Evolutionary conservation across 2,888 invertebrate genomes (phyloP), one percentile per base, ranked within the genome.

Genomic region (Drosophila rellima): DNA sequence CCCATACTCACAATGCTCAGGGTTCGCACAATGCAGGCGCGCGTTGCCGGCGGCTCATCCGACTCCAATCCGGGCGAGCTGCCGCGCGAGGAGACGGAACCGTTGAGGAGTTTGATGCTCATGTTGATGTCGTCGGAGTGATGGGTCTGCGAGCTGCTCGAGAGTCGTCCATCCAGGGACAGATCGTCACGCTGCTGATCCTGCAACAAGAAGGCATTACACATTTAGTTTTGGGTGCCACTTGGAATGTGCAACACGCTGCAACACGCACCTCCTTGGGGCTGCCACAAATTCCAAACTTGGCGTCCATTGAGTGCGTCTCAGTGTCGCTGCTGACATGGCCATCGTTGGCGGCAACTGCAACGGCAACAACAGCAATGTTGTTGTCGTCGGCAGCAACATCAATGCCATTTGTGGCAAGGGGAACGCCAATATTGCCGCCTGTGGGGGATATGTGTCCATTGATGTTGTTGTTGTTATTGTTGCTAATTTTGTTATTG

Each of bases 1-100:
- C n/a, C 20, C 56, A 44, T 82, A 92, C 93, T 93, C 88, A 93
- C 93, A 90, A 93, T 92, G 81, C 92, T 93, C 66, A 93, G 73
- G n/a, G 93, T 90, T 56, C 91, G 91, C 64, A 92, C 91, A 67
- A 92, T 92, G 70, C 92, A 92, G 18, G 91, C 90, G 31, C 88
- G 81, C 3, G 90, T 75, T 52, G 88, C 70, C 33, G 85, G 80
- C 65, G 88, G 79, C 70, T 91, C 91, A 11, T 92, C 91, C 17
- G 82, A 65, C 56, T 91, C 91, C 70, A 92, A 26, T 8, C 90
- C 88, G 18, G 92, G 92, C 2, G 92, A 91, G 69, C 92, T 92
- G 79, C 90, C 92, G 55, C 92, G 90, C 65, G 92, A 92, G 73
- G 92, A 92, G 15, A 91, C 70, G 23, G 92, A 92, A 26, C 91